Percentiles rank a stretch among this genome's conserved stretches.
phyloP scores from a whole-genome alignment of 2,888 invertebrate species.

The Phyllotreta striolata region DNA sequence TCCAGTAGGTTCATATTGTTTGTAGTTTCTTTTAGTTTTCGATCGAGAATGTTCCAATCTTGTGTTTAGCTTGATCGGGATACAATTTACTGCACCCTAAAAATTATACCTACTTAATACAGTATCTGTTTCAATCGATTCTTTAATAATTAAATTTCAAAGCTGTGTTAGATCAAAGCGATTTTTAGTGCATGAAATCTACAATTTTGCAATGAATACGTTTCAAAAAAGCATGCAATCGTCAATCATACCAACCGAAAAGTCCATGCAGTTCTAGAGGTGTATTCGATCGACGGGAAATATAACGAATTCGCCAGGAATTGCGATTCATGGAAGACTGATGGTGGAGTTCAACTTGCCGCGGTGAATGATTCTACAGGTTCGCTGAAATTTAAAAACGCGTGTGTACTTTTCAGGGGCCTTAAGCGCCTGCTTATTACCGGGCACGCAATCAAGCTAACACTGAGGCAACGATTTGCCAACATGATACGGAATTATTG shows the following conservation, averaged over 20 bases:
- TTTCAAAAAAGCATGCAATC: too few species aligned
- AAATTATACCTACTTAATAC: too few species aligned
- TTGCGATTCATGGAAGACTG: constrained; percentile 13
- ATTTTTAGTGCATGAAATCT: too few species aligned
- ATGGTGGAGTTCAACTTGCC: constrained; percentile 10
- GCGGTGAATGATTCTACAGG: constrained; percentile 25
- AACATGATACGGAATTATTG: constrained; percentile 35
- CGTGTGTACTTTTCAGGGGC: constrained; percentile 44
- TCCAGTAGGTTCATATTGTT: constrained; percentile 26
- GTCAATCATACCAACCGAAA: background rate
- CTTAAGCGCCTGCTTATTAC: constrained; percentile 55
- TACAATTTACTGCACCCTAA: constrained; percentile 50
- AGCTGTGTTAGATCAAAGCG: too few species aligned
- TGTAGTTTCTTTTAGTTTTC: constrained; percentile 32
- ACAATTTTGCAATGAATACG: too few species aligned
- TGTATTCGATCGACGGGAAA: too few species aligned
- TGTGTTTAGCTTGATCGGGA: constrained; percentile 49
- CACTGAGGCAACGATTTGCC: constrained; percentile 50
- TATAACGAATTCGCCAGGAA: constrained; percentile 19
- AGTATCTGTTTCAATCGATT: too few species aligned
- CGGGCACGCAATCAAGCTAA: constrained; percentile 54
- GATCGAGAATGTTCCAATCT: constrained; percentile 42
- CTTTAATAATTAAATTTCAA: too few species aligned
- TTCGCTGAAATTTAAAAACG: constrained; percentile 28
- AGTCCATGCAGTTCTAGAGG: background rate